phyloP scores from a whole-genome alignment of 2,113 vertebrate species.

The Colaptes auratus region DNA sequence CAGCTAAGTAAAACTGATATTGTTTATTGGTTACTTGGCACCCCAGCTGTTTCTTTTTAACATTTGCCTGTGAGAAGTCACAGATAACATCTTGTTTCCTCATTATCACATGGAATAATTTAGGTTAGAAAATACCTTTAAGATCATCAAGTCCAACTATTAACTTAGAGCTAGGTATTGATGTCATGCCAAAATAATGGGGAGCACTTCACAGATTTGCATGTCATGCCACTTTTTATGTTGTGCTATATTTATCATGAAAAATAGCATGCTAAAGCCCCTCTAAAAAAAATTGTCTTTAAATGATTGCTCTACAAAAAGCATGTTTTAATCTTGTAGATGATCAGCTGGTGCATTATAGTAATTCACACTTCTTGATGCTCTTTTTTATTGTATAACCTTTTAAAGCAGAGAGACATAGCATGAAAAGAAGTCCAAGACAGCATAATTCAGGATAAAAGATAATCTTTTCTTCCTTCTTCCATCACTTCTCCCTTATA shows the following conservation, averaged over 20 bases:
- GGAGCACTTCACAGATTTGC: slow-evolving; percentile 38
- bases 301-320: neutral
- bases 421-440: neutral
- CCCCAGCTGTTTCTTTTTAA: neutral
- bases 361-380: neutral
- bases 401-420: neutral
- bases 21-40: neutral
- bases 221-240: neutral
- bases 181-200: neutral
- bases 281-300: neutral
- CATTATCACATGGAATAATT: neutral
- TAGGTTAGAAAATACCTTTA: neutral
- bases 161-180: neutral
- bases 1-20: neutral
- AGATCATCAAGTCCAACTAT: neutral
- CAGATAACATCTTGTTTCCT: neutral
- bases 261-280: neutral
- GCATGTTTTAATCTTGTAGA: neutral
- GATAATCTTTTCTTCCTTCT: neutral
- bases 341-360: neutral
- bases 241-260: neutral
- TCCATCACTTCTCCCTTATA: neutral
- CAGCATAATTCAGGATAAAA: neutral
- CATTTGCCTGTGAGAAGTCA: neutral
- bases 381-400: neutral